Evolutionary conservation across 2,888 invertebrate species (phyloP).

Genomic region (Pandemis heparana): DNA sequence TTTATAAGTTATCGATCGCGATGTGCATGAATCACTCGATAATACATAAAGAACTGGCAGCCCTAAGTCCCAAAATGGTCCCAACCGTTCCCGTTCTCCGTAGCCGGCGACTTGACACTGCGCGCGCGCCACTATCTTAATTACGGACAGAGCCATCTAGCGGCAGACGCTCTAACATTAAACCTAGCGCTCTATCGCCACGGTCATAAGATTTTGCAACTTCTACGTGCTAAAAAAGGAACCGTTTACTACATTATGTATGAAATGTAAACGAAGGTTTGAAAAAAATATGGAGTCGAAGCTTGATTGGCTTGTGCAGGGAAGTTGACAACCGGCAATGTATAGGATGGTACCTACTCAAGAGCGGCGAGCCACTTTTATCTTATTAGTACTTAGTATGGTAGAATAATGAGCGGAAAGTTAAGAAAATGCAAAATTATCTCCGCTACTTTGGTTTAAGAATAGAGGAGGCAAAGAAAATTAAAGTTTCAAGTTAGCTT

Average conservation of each 20-base stretch:
- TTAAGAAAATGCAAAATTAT: no score
- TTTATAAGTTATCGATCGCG: no score
- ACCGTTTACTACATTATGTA: not conserved
- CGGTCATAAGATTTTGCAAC: not conserved
- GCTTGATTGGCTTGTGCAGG: not conserved
- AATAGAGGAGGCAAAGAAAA: no score
- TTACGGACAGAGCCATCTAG: slow-evolving; percentile 32
- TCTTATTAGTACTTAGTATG: not conserved
- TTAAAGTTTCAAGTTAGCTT: not conserved
- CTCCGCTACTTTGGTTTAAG: no score
- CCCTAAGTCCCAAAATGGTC: slow-evolving; percentile 29
- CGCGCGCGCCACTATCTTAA: slow-evolving; percentile 43
- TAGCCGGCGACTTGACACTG: slow-evolving; percentile 46
- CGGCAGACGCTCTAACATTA: not conserved
- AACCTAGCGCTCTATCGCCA: not conserved
- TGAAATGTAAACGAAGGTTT: not conserved
- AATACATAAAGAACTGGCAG: not conserved
- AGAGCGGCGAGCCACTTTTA: not conserved
- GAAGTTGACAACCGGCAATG: not conserved
- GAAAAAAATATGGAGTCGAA: not conserved
- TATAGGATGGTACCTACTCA: no score
- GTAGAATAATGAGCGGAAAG: not conserved
- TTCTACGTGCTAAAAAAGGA: not conserved
- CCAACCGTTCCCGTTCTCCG: slow-evolving; percentile 43
- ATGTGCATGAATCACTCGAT: no score